Percentiles rank a stretch among this genome's conserved stretches.
phyloP scores from a whole-genome alignment of 2,113 vertebrate species.

The Microcebus ravelobensis region DNA sequence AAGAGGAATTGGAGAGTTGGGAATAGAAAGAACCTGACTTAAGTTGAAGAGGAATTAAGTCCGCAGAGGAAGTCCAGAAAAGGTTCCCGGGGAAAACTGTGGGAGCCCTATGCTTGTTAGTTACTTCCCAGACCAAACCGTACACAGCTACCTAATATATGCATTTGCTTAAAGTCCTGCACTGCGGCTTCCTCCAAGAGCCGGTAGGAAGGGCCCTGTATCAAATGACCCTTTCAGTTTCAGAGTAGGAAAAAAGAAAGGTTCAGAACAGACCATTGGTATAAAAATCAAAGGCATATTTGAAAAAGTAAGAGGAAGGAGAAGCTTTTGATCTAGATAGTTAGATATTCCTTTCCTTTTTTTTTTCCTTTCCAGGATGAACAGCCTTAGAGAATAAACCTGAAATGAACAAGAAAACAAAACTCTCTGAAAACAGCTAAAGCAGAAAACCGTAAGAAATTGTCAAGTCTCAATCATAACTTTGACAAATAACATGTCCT shows the following conservation, averaged over 20 bases:
- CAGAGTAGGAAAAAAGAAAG: neutral
- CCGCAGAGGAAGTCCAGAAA: neutral
- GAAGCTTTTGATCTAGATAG: neutral
- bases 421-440: neutral
- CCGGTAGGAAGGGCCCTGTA: too few species aligned
- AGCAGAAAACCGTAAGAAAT: neutral
- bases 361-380: neutral
- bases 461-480: neutral
- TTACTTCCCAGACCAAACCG: neutral
- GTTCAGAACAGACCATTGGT: neutral
- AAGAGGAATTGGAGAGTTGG: neutral
- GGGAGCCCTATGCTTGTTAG: neutral
- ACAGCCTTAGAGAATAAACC: neutral
- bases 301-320: neutral
- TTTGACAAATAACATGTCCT: neutral
- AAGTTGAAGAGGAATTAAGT: neutral
- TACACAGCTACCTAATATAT: too few species aligned
- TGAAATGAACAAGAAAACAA: neutral
- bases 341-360: neutral
- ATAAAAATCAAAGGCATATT: neutral
- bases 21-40: neutral
- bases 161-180: neutral
- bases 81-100: neutral
- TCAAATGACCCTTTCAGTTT: neutral
- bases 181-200: neutral